Conservation (phyloP, 2,797 vertebrate species). For the Acipenser transmontanus region DNA sequence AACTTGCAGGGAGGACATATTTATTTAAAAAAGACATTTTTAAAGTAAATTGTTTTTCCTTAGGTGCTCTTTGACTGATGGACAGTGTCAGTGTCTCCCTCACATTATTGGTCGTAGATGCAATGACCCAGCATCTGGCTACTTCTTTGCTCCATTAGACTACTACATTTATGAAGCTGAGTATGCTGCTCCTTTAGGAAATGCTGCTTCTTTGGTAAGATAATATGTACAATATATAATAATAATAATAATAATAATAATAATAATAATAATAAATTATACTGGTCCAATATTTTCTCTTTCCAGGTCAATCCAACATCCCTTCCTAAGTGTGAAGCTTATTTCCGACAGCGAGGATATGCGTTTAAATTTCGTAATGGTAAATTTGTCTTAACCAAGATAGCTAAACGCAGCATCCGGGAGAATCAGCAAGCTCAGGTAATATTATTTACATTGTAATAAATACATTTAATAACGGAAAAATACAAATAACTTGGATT, state of each 20-base stretch:
- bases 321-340: constrained; percentile 67
- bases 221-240: not conserved
- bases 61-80: constrained; percentile 62
- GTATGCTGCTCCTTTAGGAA: constrained; percentile 48
- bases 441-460: not conserved
- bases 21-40: not conserved
- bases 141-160: constrained; percentile 73
- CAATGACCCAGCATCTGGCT: constrained; percentile 60
- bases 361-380: constrained; percentile 67
- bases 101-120: constrained; percentile 66
- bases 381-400: constrained; percentile 61
- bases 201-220: constrained; percentile 56
- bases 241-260: too few relatives aligned
- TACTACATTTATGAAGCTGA: constrained; percentile 83
- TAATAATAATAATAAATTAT: too few relatives aligned
- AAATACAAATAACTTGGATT: too few relatives aligned
- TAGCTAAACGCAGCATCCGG: constrained; percentile 38
- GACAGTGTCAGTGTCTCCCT: constrained; percentile 72
- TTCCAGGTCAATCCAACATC: constrained; percentile 48
- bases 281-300: not conserved
- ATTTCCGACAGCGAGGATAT: constrained; percentile 67
- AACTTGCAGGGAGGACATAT: too few relatives aligned
- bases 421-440: constrained; percentile 42
- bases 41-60: not conserved
- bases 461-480: too few relatives aligned